A percentile compares a stretch with the other conserved stretches of the same genome.
Evolutionary conservation across 2,888 invertebrate genomes (phyloP).

Genomic region (Nysson spinosus): DNA sequence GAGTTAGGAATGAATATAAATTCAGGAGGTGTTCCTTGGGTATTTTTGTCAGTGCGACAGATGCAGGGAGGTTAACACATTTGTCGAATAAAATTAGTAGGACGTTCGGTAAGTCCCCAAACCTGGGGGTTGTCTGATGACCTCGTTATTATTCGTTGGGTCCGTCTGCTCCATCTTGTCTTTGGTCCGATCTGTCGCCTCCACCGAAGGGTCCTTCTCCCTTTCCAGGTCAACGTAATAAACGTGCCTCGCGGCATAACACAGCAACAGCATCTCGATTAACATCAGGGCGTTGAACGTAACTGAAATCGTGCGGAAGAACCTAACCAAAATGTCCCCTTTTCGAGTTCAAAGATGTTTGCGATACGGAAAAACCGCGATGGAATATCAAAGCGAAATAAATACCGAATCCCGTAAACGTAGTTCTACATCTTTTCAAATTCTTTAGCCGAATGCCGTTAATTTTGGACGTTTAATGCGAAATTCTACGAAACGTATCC

Average conservation of each 20-base stretch:
- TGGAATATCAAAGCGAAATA: too few species aligned
- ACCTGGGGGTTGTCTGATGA: constrained; percentile 22
- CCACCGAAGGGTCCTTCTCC: constrained; percentile 27
- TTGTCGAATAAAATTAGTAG: neutral
- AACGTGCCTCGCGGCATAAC: constrained; percentile 81
- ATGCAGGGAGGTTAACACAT: neutral
- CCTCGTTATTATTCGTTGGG: constrained; percentile 62
- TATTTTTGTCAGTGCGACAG: neutral
- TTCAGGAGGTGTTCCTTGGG: neutral
- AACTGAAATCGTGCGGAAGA: constrained; percentile 78
- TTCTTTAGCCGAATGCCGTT: too few species aligned
- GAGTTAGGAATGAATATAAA: neutral
- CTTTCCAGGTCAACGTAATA: constrained; percentile 78
- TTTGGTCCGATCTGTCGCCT: constrained; percentile 58
- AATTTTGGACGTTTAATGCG: too few species aligned
- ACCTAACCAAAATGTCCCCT: constrained; percentile 23
- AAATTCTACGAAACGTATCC: too few species aligned
- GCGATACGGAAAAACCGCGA: too few species aligned
- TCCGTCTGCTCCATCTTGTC: constrained; percentile 58
- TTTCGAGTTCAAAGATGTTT: constrained; percentile 22
- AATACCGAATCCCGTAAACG: too few species aligned
- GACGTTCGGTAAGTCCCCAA: neutral
- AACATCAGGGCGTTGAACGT: constrained; percentile 84
- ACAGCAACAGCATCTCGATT: constrained; percentile 84
- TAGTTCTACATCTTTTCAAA: too few species aligned